These are phyloP conservation scores for Lateolabrax maculatus DNA, from an alignment of 2,797 vertebrate genomes.

Conservation along the genomic window DNA sequence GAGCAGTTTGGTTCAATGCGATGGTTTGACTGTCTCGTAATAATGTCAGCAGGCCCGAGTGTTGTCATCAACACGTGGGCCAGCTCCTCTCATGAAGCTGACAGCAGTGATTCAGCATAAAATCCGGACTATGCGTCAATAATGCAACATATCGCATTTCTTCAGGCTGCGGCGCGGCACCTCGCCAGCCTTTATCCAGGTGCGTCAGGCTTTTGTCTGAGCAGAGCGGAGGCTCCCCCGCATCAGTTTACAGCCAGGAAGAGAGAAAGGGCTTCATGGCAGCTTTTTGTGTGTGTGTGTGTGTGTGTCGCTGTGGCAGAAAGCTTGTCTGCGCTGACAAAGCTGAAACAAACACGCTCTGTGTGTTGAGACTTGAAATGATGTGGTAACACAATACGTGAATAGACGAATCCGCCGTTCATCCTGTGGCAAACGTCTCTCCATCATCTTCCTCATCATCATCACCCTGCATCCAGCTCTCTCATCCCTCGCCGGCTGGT, in stretches of 20 bases:
- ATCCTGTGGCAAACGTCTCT: conserved; percentile 41
- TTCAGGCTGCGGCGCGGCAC: conserved; percentile 38
- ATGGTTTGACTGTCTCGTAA: background rate
- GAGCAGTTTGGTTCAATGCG: background rate
- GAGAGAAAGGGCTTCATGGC: background rate
- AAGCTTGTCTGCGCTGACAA: background rate
- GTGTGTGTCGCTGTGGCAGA: background rate
- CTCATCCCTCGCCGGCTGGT: conserved; percentile 86
- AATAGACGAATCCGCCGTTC: background rate
- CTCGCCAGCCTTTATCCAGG: conserved; percentile 33
- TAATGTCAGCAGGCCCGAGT: conserved; percentile 34
- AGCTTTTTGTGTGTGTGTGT: background rate
- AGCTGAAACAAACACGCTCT: background rate
- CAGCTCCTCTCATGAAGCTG: conserved; percentile 30
- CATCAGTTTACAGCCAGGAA: background rate
- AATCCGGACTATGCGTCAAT: conserved; percentile 62
- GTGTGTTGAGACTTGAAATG: background rate
- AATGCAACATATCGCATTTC: conserved; percentile 41
- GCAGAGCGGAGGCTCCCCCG: background rate
- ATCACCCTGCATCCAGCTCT: conserved; percentile 71
- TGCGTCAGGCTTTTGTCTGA: conserved; percentile 71
- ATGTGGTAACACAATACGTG: too few relatives aligned
- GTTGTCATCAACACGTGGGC: conserved; percentile 63
- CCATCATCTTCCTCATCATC: conserved; percentile 47
- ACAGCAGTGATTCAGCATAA: conserved; percentile 78